Percentiles rank a stretch among this genome's conserved stretches.
Evolutionary conservation across 2,797 vertebrate genomes (phyloP).

Genomic region (Podargus strigoides): DNA sequence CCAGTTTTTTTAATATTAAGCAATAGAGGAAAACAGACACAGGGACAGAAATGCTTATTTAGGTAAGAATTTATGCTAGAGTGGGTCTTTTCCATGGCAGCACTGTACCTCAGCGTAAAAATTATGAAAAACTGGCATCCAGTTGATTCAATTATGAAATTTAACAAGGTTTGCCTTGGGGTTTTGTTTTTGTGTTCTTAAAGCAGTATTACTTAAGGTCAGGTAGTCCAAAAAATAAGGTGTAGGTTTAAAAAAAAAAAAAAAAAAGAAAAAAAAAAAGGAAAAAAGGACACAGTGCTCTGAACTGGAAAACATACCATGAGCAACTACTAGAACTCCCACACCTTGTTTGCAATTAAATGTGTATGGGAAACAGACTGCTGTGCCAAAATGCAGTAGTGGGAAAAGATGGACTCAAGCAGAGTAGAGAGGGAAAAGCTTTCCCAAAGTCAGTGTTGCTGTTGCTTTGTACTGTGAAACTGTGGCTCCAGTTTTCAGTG

Average conservation of each 20-base stretch:
- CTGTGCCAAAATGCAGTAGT: no score
- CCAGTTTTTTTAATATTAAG: background rate
- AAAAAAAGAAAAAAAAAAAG: background rate
- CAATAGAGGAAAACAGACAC: background rate
- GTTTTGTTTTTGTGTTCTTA: background rate
- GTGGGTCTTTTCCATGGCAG: background rate
- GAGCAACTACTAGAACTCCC: background rate
- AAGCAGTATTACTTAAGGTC: background rate
- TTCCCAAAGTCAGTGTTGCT: no score
- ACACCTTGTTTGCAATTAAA: constrained; percentile 1
- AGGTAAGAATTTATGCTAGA: background rate
- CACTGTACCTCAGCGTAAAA: background rate
- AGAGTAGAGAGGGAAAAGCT: no score
- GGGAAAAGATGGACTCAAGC: no score
- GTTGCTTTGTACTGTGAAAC: no score
- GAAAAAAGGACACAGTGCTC: background rate
- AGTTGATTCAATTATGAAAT: background rate
- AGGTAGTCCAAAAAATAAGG: background rate
- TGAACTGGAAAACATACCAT: background rate
- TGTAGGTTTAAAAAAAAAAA: background rate
- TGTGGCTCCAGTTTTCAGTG: no score
- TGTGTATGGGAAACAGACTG: no score
- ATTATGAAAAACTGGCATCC: background rate
- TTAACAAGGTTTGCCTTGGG: background rate
- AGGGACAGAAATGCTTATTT: background rate